Conservation (phyloP, 2,888 invertebrate species). For the Leucophenga montana region DNA sequence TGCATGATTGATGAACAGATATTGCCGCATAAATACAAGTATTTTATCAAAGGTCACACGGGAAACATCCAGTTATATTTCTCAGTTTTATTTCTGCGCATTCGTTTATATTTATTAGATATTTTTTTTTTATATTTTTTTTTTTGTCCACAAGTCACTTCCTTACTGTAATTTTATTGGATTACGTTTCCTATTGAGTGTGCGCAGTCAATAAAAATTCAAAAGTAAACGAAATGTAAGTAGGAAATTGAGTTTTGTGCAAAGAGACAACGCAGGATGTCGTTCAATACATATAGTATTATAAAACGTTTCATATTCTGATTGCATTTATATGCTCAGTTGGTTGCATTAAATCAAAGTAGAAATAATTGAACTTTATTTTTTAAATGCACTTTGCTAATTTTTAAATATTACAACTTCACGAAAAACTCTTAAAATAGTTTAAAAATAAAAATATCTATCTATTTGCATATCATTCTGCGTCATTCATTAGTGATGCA, state of each 20-base stretch:
- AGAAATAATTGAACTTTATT: too few relatives aligned
- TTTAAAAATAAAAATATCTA: too few relatives aligned
- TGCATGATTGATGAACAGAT: conserved; percentile 9
- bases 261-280: too few relatives aligned
- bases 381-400: too few relatives aligned
- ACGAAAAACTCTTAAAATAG: too few relatives aligned
- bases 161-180: neutral
- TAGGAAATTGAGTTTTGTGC: neutral
- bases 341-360: too few relatives aligned
- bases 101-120: neutral
- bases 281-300: too few relatives aligned
- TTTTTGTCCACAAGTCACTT: neutral
- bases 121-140: neutral
- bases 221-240: neutral
- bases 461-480: neutral
- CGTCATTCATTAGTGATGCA: conserved; percentile 5
- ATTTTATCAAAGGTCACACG: too few relatives aligned
- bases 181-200: neutral
- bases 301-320: too few relatives aligned
- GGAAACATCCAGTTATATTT: neutral
- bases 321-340: too few relatives aligned
- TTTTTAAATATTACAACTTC: too few relatives aligned
- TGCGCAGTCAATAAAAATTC: neutral
- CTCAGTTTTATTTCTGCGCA: neutral
- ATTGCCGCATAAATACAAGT: too few relatives aligned